Evolutionary conservation across 2,888 invertebrate species (phyloP).

Genomic region (Perdita meconis): DNA sequence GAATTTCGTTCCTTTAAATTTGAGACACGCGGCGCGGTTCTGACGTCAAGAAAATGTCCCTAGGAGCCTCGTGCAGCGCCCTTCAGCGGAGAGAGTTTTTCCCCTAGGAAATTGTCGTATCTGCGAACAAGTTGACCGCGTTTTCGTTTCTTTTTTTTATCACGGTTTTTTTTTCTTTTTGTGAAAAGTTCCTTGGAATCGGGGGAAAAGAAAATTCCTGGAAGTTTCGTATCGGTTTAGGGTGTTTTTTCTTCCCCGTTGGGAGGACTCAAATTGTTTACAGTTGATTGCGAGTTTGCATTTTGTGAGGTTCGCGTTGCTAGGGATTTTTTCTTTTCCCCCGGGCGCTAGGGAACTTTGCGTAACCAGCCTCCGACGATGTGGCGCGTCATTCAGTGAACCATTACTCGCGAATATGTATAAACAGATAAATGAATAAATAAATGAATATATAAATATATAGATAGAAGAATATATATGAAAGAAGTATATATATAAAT

Average conservation of each 20-base stretch:
- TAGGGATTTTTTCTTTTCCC: slow-evolving; percentile 26
- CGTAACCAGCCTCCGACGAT: slow-evolving; percentile 33
- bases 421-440: slow-evolving; percentile 58
- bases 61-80: not conserved
- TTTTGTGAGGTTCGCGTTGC: not conserved
- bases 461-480: slow-evolving; percentile 54
- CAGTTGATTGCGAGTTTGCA: too few species aligned
- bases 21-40: slow-evolving; percentile 8
- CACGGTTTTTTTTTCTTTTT: slow-evolving; percentile 5
- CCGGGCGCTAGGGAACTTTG: slow-evolving; percentile 6
- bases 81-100: not conserved
- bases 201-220: slow-evolving; percentile 6
- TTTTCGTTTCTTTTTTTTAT: not conserved
- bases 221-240: not conserved
- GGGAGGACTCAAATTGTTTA: not conserved
- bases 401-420: slow-evolving; percentile 59
- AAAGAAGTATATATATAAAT: slow-evolving; percentile 50
- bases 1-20: slow-evolving; percentile 22
- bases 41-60: slow-evolving; percentile 19
- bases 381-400: slow-evolving; percentile 39
- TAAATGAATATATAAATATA: slow-evolving; percentile 66
- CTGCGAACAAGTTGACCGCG: too few species aligned
- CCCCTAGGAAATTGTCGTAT: too few species aligned
- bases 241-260: not conserved
- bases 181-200: not conserved